Conservation (phyloP, 2,888 invertebrate genomes). For the Drosophila histrio region DNA sequence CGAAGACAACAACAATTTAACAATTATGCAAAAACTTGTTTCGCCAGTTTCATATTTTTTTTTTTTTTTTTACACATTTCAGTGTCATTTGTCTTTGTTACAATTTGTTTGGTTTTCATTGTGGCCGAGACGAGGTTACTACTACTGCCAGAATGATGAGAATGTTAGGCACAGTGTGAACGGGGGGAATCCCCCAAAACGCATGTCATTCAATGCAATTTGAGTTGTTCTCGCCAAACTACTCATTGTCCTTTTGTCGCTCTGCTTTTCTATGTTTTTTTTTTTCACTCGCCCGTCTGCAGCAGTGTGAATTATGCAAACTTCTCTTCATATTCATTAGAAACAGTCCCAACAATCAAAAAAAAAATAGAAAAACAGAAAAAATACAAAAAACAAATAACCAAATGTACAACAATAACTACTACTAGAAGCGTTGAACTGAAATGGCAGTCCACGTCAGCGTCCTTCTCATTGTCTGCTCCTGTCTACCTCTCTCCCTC, state of each 20-base stretch:
- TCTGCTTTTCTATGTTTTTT: not conserved
- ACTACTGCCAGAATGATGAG: not conserved
- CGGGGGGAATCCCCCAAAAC: slow-evolving; percentile 36
- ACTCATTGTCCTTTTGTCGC: slow-evolving; percentile 6
- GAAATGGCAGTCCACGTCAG: slow-evolving; percentile 31
- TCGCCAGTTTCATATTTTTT: slow-evolving; percentile 27
- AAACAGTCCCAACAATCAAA: slow-evolving; percentile 12
- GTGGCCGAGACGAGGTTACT: not conserved
- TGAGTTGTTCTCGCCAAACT: slow-evolving; percentile 17
- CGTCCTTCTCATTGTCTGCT: not conserved
- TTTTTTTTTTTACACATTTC: slow-evolving; percentile 56
- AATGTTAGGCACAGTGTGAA: not conserved
- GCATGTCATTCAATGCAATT: slow-evolving; percentile 75
- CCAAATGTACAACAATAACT: slow-evolving; percentile 6
- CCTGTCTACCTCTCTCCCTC: not conserved
- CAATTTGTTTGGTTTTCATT: slow-evolving; percentile 14
- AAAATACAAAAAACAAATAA: not conserved
- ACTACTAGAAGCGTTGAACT: slow-evolving; percentile 35
- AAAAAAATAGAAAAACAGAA: not conserved
- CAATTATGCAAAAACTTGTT: slow-evolving; percentile 55
- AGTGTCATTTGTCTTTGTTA: slow-evolving; percentile 62
- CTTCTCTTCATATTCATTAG: slow-evolving; percentile 75
- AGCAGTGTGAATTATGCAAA: slow-evolving; percentile 67
- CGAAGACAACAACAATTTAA: slow-evolving; percentile 22
- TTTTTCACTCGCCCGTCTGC: slow-evolving; percentile 19